Evolutionary conservation across 2,113 vertebrate species (phyloP).

Genomic region (Rhinopomastus cyanomelas): DNA sequence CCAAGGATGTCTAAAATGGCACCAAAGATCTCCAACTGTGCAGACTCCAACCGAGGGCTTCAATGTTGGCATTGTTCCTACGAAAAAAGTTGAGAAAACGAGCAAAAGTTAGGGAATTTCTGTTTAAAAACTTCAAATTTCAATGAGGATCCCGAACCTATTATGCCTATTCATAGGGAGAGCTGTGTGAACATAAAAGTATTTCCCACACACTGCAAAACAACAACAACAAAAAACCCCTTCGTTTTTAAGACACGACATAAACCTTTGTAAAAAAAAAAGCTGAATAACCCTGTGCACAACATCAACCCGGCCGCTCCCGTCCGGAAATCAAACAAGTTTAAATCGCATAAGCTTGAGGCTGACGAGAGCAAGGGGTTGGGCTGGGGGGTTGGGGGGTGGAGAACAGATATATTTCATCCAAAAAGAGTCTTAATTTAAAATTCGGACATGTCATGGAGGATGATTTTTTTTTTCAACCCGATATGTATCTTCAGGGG

Average conservation of each 20-base stretch:
- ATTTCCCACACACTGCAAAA: constrained; percentile 86
- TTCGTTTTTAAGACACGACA: constrained; percentile 64
- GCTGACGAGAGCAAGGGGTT: not conserved
- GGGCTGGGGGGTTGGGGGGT: not conserved
- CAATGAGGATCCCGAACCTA: constrained; percentile 79
- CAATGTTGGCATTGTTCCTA: constrained; percentile 98
- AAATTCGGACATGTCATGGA: fast-evolving
- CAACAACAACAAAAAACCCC: constrained; percentile 76
- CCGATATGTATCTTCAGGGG: not conserved
- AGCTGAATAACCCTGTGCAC: constrained; percentile 66
- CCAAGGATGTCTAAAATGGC: constrained; percentile 99
- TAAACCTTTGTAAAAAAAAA: constrained; percentile 74
- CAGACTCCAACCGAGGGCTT: constrained; percentile 94
- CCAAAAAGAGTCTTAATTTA: not conserved
- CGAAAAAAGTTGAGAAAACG: constrained; percentile 93
- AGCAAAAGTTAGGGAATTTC: constrained; percentile 93
- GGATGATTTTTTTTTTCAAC: not conserved
- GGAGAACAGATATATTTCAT: not conserved
- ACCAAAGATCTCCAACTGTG: constrained; percentile 98
- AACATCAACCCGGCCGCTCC: constrained; percentile 36
- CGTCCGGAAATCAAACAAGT: constrained; percentile 7
- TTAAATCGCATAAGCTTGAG: not conserved
- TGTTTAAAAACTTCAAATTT: constrained; percentile 88
- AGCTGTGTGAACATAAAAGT: constrained; percentile 90
- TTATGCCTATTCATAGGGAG: constrained; percentile 89